Base-by-base conservation (phyloP, 2,888 invertebrate genomes). In the Calameuta idolon region DNA sequence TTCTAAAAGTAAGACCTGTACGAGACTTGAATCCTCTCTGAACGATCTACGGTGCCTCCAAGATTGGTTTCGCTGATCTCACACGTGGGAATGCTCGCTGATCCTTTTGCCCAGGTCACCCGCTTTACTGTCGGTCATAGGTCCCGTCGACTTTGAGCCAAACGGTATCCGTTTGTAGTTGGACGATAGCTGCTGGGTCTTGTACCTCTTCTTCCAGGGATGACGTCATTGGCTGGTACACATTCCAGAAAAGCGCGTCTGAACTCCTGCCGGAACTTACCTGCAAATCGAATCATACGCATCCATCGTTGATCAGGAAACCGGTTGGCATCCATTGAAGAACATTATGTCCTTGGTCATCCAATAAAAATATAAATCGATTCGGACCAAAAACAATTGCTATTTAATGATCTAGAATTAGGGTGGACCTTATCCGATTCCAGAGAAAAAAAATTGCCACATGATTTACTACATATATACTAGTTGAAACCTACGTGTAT, bases 211-310 rank as follows among this genome's bases (percentile, higher is more conserved):
- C 79, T 79, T 35, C 75, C 81, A 68, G 69, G 79, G 74, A 79
- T 78, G 75, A 76, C 74, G 37, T 81, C 73, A 74, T 77, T 84
- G 78, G 78, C 73, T 34, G 85, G 75, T 11, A 80, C 75, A 82
- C 95, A 95, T 87, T 94, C 94, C 90, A 94, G 94, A 90, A 95
- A 94, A 1, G 95, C 94, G 83, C 95, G 93, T 84, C 94, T 94
- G 90, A 95, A 95, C 88, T 95, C 95, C 82, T 94, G 93, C 12
- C 95, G 94, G 90, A 95, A 95, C 92, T 95, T 95, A 79, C 95
- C 96, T 95, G 94, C 12, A 93, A 94, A 92, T 92, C 91, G 40
- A 40, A 40, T 40, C 40, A 40, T 5, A 40, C 40, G 84, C 77
- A 79, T 76, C 75, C 78, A 74, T 69, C 75, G 79, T 77, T 68